Conservation (phyloP, 2,797 vertebrate genomes). For the Thaleichthys pacificus region DNA sequence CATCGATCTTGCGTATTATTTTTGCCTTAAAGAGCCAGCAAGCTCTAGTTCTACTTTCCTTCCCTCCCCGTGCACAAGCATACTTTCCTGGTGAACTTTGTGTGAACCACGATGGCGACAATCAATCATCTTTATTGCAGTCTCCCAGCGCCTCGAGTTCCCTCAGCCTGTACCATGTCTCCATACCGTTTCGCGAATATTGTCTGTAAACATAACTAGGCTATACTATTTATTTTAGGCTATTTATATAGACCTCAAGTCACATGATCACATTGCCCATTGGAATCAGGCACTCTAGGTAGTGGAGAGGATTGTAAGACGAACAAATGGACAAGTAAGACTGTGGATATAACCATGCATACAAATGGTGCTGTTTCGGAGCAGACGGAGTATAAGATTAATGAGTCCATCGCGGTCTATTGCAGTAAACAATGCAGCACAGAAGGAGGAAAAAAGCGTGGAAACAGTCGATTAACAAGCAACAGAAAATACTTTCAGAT, state of each 20-base stretch:
- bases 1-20: too few species aligned
- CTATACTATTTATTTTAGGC: too few species aligned
- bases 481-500: not conserved
- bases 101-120: constrained; percentile 78
- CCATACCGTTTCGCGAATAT: constrained; percentile 54
- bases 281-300: too few species aligned
- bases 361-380: constrained; percentile 76
- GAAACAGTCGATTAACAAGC: constrained; percentile 6
- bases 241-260: too few species aligned
- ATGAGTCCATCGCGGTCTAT: constrained; percentile 74
- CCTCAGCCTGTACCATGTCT: constrained; percentile 63
- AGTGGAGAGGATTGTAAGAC: not conserved
- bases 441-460: constrained; percentile 19
- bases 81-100: constrained; percentile 81
- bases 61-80: constrained; percentile 75
- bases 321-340: not conserved
- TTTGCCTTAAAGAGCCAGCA: constrained; percentile 44
- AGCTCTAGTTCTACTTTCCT: constrained; percentile 63
- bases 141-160: constrained; percentile 67
- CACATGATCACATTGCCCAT: too few species aligned
- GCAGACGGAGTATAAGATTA: constrained; percentile 73
- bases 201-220: too few species aligned
- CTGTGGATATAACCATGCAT: constrained; percentile 77
- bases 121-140: constrained; percentile 73
- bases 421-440: constrained; percentile 74